Evolutionary conservation across 2,113 vertebrate species (phyloP), one percentile per base, ranked within the genome.

Genomic region (Speoplatyrhinus poulsoni): DNA sequence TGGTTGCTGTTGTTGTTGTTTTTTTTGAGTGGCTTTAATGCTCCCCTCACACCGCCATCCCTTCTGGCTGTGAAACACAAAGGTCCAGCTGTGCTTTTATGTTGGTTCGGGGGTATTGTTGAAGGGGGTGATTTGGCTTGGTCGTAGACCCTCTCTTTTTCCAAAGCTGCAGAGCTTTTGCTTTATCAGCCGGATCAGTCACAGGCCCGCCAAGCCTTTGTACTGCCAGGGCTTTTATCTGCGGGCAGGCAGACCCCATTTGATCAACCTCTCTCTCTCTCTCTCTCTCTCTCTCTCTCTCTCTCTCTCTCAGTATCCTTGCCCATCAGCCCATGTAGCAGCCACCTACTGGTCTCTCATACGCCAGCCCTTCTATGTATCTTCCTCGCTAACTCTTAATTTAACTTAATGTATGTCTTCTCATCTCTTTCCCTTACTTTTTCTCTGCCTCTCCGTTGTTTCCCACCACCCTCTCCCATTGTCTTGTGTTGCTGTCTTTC

Each of bases 151-250:
- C 74, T 80, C 74, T 78, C 63, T 58, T 67, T n/a, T 72, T 82
- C 82, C 84, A 83, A 79, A 81, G 79, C 85, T 80, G 81, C 80
- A 80, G 77, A 77, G 85, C 78, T 77, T 12, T 60, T 71, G 83
- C 79, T 88, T 88, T 89, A 91, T 90, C 90, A 83, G 72, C 9
- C 53, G 11, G 86, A 91, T 91, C 86, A 86, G 77, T 86, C 63
- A 33, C 76, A 16, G 76, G 76, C 77, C 12, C 75, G 83, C 85
- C 83, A 76, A 81, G 85, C 78, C 87, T 90, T 91, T 90, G 87
- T 88, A 75, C 72, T 61, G 67, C 55, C 73, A 70, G 73, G 73
- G 72, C 85, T 90, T 88, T 91, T 84, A 91, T 91, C 77, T 80
- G 70, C 16, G 65, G 15, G 64, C 67, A 79, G 82, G 70, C 76